phyloP scores from a whole-genome alignment of 2,888 invertebrate species.

The Xanthorhoe designata region DNA sequence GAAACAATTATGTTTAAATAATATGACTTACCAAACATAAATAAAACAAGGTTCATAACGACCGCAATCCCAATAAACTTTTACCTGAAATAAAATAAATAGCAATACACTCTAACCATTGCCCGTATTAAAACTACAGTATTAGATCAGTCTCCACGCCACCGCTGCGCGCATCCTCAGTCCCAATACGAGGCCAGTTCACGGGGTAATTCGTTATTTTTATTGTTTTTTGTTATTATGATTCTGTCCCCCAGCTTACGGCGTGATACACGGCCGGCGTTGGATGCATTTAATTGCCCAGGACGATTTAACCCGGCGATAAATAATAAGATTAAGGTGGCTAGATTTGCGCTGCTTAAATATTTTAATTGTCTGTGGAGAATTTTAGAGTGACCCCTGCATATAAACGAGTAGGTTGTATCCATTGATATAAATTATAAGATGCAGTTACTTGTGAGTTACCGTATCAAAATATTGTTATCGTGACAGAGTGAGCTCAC shows the following conservation, averaged over 20 bases:
- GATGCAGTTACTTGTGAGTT: no score
- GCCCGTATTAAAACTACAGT: no score
- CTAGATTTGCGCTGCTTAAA: slow-evolving; percentile 48
- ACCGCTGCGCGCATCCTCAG: slow-evolving; percentile 53
- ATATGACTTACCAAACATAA: no score
- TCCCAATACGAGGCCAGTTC: slow-evolving; percentile 76
- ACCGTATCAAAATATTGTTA: no score
- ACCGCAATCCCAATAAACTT: no score
- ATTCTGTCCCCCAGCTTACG: slow-evolving; percentile 82
- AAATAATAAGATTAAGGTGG: slow-evolving; percentile 83
- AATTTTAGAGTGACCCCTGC: slow-evolving; percentile 4
- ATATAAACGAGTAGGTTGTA: background rate
- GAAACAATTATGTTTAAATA: no score
- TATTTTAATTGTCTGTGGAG: slow-evolving; percentile 32
- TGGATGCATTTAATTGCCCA: slow-evolving; percentile 84
- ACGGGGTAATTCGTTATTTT: slow-evolving; percentile 84
- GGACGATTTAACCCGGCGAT: slow-evolving; percentile 73
- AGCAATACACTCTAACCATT: no score
- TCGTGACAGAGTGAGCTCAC: no score
- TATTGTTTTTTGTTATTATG: slow-evolving; percentile 86
- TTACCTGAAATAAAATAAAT: no score
- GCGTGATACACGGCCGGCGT: slow-evolving; percentile 77
- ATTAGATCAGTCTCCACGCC: slow-evolving; percentile 49
- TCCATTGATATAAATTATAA: background rate
- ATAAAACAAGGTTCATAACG: no score